Conservation (phyloP, 2,888 invertebrate genomes). For the Homarus gammarus region DNA sequence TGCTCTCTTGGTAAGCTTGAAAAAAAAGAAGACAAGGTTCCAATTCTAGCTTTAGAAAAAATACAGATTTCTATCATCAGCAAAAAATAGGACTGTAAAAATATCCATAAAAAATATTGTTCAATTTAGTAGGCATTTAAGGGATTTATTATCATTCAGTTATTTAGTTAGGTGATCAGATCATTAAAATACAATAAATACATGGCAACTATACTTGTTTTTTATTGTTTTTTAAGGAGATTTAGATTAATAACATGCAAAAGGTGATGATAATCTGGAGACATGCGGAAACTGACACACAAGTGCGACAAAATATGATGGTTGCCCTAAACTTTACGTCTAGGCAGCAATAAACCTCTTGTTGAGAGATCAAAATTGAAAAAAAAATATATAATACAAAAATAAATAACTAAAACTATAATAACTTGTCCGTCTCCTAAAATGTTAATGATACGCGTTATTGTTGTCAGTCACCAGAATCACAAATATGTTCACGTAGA, state of each 20-base stretch:
- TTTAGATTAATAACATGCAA: background rate
- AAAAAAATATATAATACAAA: no score
- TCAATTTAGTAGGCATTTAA: background rate
- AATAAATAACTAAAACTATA: no score
- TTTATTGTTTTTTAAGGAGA: background rate
- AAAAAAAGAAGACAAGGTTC: constrained; percentile 61
- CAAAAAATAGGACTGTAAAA: constrained; percentile 23
- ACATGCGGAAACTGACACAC: background rate
- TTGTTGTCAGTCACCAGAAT: no score
- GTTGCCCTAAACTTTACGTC: no score
- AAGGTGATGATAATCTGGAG: background rate
- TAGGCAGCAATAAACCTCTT: no score
- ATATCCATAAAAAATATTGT: background rate
- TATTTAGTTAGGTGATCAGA: background rate
- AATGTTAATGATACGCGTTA: no score
- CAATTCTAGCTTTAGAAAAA: constrained; percentile 56
- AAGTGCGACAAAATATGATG: no score
- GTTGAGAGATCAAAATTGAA: no score
- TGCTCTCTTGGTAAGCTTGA: constrained; percentile 70
- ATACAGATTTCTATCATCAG: constrained; percentile 28
- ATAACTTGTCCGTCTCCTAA: no score
- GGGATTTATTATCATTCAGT: background rate
- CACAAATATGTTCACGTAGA: no score
- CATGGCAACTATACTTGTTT: background rate
- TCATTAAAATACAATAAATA: background rate